A percentile compares a stretch with the other conserved stretches of the same genome.
Conservation (phyloP, 2,888 invertebrate species). For the Erebia aethiops region DNA sequence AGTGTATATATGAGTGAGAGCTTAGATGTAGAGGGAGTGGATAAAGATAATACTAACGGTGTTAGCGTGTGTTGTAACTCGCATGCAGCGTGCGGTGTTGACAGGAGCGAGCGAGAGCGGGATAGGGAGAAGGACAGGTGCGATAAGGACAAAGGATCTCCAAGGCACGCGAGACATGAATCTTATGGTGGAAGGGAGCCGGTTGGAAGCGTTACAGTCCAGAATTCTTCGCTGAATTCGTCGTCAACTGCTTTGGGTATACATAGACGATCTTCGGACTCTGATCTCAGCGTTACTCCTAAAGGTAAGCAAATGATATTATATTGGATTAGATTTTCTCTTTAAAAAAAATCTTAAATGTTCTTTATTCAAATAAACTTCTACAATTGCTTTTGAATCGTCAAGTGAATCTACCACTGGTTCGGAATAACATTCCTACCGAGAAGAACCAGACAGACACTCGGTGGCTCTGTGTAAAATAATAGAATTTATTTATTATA, state of each 20-base stretch:
- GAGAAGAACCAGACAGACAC: too few relatives aligned
- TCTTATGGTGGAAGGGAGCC: constrained; percentile 78
- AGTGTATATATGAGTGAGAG: constrained; percentile 62
- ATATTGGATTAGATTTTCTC: too few relatives aligned
- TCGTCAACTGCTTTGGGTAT: constrained; percentile 81
- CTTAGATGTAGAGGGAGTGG: constrained; percentile 62
- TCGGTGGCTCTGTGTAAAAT: too few relatives aligned
- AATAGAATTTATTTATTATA: too few relatives aligned
- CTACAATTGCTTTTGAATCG: too few relatives aligned
- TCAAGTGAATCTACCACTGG: too few relatives aligned
- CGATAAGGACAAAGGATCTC: constrained; percentile 67
- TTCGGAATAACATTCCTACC: too few relatives aligned
- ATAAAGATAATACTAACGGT: constrained; percentile 62
- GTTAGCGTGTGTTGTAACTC: constrained; percentile 81
- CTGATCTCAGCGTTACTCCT: constrained; percentile 95
- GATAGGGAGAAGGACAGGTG: constrained; percentile 53
- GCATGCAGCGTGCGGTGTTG: constrained; percentile 80
- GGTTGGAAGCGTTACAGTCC: constrained; percentile 55
- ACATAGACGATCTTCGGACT: constrained; percentile 94
- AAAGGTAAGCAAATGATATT: constrained; percentile 85
- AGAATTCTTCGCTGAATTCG: constrained; percentile 69
- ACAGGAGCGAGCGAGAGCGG: constrained; percentile 68
- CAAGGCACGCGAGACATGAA: constrained; percentile 81
- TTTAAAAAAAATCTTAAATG: too few relatives aligned
- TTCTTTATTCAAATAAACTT: too few relatives aligned